Evolutionary conservation across 1,140 invertebrate genomes (phyloP).

Genomic region (Aphelenchoides avenae): DNA sequence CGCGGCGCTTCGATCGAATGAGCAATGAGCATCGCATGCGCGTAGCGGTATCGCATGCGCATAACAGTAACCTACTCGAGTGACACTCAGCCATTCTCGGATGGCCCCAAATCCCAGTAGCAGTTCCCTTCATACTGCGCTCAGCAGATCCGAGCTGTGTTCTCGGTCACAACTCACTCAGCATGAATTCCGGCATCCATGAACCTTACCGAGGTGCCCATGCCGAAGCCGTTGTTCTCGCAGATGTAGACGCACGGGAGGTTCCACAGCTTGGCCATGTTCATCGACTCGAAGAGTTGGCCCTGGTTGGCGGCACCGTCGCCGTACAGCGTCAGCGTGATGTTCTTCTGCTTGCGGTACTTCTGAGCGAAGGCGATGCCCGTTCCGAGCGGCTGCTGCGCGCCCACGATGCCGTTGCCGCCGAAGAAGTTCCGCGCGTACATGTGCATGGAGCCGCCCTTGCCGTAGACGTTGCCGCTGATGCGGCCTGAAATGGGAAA

Average conservation of each 20-base stretch:
- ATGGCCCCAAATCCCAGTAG: too few species aligned
- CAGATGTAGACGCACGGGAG: conserved; percentile 88
- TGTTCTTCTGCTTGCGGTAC: conserved; percentile 74
- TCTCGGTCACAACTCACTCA: too few species aligned
- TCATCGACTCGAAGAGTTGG: conserved; percentile 64
- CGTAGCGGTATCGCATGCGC: too few species aligned
- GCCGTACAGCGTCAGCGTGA: conserved; percentile 83
- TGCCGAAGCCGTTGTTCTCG: conserved; percentile 95
- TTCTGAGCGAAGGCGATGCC: conserved; percentile 86
- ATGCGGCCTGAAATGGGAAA: conserved; percentile 56
- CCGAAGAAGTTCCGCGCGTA: conserved; percentile 82
- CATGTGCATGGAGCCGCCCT: conserved; percentile 73
- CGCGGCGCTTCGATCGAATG: too few species aligned
- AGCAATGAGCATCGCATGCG: too few species aligned
- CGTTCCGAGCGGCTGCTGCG: conserved; percentile 87
- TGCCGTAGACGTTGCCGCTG: conserved; percentile 83
- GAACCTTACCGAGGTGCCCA: too few species aligned
- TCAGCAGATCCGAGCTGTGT: too few species aligned
- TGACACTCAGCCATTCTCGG: too few species aligned
- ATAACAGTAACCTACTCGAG: too few species aligned
- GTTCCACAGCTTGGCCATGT: conserved; percentile 81
- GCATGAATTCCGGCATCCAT: too few species aligned
- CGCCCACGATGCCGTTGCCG: conserved; percentile 97
- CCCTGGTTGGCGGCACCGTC: conserved; percentile 96
- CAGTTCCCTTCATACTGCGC: too few species aligned